These are phyloP conservation scores for Pachyseris speciosa DNA, from an alignment of 64 coral and sea anemone species.

Conservation along the genomic window DNA sequence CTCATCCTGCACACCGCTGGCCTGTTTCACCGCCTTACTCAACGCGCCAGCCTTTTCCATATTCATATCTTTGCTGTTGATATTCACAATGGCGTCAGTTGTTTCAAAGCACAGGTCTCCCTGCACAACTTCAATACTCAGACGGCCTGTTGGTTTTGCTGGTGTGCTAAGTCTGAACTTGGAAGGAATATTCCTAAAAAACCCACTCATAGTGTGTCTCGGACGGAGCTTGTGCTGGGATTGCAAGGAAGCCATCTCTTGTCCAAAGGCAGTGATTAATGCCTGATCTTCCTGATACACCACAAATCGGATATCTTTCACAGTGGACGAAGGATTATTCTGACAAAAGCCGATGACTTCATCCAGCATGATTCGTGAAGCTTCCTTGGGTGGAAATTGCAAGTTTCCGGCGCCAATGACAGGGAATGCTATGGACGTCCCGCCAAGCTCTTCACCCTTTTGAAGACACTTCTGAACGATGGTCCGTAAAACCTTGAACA, in stretches of 20 bases:
- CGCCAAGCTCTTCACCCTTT: neutral
- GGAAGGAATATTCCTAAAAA: neutral
- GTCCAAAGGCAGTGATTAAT: neutral
- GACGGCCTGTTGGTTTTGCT: neutral
- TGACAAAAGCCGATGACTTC: conserved; percentile 2
- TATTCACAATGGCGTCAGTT: conserved; percentile 43
- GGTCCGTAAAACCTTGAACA: neutral
- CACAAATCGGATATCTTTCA: conserved; percentile 43
- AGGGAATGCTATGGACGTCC: conserved; percentile 12
- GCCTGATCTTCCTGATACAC: conserved; percentile 10
- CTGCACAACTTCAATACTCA: neutral
- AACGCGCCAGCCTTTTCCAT: conserved; percentile 67
- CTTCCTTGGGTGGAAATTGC: neutral
- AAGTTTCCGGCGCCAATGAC: conserved; percentile 30
- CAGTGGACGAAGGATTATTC: neutral
- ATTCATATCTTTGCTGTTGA: conserved; percentile 32
- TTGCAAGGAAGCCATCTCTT: neutral
- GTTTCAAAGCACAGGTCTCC: conserved; percentile 9
- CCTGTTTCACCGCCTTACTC: conserved; percentile 57
- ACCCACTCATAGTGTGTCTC: no score
- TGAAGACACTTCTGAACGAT: conserved; percentile 21
- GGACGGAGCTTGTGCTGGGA: no score
- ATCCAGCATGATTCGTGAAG: conserved; percentile 18
- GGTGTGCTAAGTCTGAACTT: neutral
- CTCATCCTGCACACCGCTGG: conserved; percentile 28